These are phyloP conservation scores for Cyclophora punctaria DNA, from an alignment of 2,888 invertebrate genomes.

Conservation along the genomic window DNA sequence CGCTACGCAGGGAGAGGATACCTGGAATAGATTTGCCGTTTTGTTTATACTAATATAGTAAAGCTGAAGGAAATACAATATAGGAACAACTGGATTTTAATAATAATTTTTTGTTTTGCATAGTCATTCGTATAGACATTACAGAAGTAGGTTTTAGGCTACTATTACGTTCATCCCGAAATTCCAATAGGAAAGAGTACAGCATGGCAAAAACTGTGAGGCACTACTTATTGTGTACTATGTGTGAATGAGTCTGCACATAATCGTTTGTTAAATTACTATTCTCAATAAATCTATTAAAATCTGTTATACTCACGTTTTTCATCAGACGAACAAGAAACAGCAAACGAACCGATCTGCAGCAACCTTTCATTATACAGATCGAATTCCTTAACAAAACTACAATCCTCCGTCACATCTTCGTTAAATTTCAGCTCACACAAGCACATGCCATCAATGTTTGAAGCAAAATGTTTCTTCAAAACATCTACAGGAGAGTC, in stretches of 20 bases:
- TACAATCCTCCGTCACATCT: conserved; percentile 57
- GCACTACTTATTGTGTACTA: too few species aligned
- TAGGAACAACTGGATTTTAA: too few species aligned
- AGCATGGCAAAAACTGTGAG: too few species aligned
- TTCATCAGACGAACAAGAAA: conserved; percentile 71
- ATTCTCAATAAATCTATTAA: too few species aligned
- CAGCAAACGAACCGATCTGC: conserved; percentile 82
- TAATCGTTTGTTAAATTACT: too few species aligned
- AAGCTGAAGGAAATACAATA: too few species aligned
- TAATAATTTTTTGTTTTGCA: too few species aligned
- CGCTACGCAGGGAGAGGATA: conserved; percentile 76
- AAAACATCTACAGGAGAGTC: conserved; percentile 43
- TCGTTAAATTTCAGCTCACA: conserved; percentile 30
- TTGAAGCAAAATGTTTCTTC: conserved; percentile 39
- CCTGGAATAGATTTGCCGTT: conserved; percentile 52
- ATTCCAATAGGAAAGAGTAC: too few species aligned
- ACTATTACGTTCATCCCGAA: too few species aligned
- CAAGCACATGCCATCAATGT: conserved; percentile 29
- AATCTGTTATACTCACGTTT: conserved; percentile 39
- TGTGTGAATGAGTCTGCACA: too few species aligned
- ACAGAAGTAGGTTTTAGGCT: too few species aligned
- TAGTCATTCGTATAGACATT: too few species aligned
- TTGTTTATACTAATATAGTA: neutral
- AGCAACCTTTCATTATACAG: conserved; percentile 78
- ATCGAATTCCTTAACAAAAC: conserved; percentile 78